Evolutionary conservation across 2,113 vertebrate species (phyloP).

Genomic region (Oostethus manadensis): DNA sequence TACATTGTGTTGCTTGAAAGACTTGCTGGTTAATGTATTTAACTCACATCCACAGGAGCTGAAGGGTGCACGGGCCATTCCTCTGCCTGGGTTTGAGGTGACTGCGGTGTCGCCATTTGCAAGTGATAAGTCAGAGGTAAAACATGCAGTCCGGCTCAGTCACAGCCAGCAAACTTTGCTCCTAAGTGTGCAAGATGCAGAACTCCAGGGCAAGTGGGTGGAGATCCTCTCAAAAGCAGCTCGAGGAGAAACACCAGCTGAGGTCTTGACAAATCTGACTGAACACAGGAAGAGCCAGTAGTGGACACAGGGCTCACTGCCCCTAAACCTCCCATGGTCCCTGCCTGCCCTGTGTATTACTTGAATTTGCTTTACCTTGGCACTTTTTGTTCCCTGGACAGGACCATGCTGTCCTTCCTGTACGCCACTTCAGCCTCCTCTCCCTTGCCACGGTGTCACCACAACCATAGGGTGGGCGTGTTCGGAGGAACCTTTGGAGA

Average conservation of each 20-base stretch:
- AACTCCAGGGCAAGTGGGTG: slow-evolving; percentile 79
- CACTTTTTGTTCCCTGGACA: slow-evolving; percentile 69
- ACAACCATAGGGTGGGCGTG: slow-evolving; percentile 21
- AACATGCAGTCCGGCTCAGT: slow-evolving; percentile 75
- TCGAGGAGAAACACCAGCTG: slow-evolving; percentile 56
- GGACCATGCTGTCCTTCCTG: slow-evolving; percentile 44
- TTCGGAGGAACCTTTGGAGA: slow-evolving; percentile 29
- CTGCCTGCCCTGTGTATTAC: slow-evolving; percentile 69
- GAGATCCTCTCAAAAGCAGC: slow-evolving; percentile 74
- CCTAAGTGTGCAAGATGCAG: slow-evolving; percentile 76
- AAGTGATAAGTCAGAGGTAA: slow-evolving; percentile 70
- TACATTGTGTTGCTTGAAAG: neutral
- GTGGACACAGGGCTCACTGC: slow-evolving; percentile 41
- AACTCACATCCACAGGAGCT: slow-evolving; percentile 74
- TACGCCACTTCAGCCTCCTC: slow-evolving; percentile 39
- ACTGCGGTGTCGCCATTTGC: slow-evolving; percentile 39
- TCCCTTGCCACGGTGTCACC: slow-evolving; percentile 11
- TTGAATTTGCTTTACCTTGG: slow-evolving; percentile 80
- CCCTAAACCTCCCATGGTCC: neutral
- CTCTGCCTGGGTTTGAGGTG: slow-evolving; percentile 79
- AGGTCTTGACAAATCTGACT: slow-evolving; percentile 41
- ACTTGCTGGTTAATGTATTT: too few species aligned
- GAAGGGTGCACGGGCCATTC: slow-evolving; percentile 61
- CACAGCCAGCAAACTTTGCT: slow-evolving; percentile 77
- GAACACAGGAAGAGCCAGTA: slow-evolving; percentile 69